These are phyloP conservation scores for Amaurobius ferox DNA, from an alignment of 2,888 invertebrate species.

Conservation along the genomic window DNA sequence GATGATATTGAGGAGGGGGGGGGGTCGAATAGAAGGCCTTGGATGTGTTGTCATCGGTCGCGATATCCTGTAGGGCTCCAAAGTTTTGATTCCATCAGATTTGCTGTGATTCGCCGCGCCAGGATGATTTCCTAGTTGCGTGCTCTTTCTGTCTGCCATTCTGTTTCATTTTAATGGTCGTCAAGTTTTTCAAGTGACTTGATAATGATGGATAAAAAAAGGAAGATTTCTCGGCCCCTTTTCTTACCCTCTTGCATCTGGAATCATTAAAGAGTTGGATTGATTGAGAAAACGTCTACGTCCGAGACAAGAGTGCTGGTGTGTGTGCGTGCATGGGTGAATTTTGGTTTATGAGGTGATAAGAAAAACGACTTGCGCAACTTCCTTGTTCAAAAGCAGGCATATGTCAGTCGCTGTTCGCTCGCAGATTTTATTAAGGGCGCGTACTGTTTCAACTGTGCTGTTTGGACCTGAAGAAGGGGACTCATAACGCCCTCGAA, in stretches of 20 bases:
- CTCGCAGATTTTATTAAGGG: too few species aligned
- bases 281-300: not conserved
- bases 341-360: too few species aligned
- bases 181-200: not conserved
- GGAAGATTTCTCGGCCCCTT: not conserved
- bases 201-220: not conserved
- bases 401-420: too few species aligned
- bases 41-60: constrained; percentile 28
- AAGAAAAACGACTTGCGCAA: too few species aligned
- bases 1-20: not conserved
- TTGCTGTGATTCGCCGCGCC: constrained; percentile 39
- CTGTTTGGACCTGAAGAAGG: too few species aligned
- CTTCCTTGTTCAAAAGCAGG: too few species aligned
- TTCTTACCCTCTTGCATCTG: not conserved
- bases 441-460: too few species aligned
- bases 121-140: not conserved
- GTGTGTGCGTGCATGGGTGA: too few species aligned
- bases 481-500: too few species aligned
- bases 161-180: not conserved
- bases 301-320: too few species aligned
- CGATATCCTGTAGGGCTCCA: constrained; percentile 36
- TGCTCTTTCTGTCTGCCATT: not conserved
- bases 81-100: constrained; percentile 59
- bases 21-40: constrained; percentile 25
- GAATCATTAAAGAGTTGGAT: not conserved